Base-by-base conservation (phyloP, 2,888 invertebrate genomes). In the Apotomis capreana region DNA sequence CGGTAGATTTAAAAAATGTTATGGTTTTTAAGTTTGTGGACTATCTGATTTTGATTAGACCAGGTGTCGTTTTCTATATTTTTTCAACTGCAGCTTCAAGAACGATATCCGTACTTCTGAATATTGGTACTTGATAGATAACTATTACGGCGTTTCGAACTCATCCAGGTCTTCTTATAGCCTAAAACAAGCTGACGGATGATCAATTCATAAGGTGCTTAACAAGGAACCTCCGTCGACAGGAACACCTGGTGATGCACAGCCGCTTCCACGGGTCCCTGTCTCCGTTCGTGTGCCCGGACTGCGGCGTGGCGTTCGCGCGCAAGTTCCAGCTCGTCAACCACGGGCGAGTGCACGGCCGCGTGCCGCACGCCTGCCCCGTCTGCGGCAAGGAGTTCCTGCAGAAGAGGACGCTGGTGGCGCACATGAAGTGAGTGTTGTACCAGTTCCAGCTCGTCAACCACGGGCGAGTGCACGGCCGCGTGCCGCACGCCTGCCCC, bases 241-340 rank as follows among this genome's bases (percentile, higher is more conserved):
- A 93, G 93, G 93, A 92, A 85, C 95, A 98, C 80, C 84, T 94
- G 78, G 97, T 97, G 80, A 98, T 97, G 94, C 98, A 98, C 92
- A 95, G 97, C 74, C 94, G 98, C 75, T 98, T 98, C 90, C 98
- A 98, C 90, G 98, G 98, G n/a, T 99, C 99, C 6, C 95, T 98
- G 82, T 97, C 98, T 82, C 99, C 99, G 10, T 99, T 98, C 91
- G 96, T 96, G 78, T 99, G 99, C 89, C 95, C 96, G 68, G 97
- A 97, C 84, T 99, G 99, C 84, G 97, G 97, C 36, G 96, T 95
- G 68, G 96, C 97, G 73, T 97, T 97, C 91, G 96, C 97, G 72
- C 94, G 97, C 75, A 97, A 97, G 94, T 97, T 97, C 91, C 97
- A 97, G 87, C 93, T 97, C 78, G 97, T 97, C 61, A 97, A 97